Evolutionary conservation across 2,888 invertebrate genomes (phyloP), one percentile per base, ranked within the genome.

Genomic region (Epiblema foenella): DNA sequence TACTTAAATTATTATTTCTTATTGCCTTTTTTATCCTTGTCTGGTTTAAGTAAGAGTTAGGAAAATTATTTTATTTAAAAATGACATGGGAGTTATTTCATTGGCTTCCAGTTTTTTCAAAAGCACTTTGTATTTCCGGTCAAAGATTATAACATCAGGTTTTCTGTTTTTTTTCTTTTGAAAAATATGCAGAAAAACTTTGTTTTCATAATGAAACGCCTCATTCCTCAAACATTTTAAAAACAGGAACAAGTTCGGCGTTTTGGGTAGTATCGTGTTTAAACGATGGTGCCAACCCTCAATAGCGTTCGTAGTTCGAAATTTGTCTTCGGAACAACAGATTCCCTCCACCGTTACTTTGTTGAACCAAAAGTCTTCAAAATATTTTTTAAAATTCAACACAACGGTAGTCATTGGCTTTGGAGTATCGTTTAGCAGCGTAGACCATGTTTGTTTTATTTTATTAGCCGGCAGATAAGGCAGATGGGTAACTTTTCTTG

Each of bases 61-160:
- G n/a, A n/a, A 58, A 58, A 58, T 58, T 11, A 58, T 39, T 58
- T 51, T 51, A 37, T 39, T 58, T 17, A 58, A 58, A 58, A 58
- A 39, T 58, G 17, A 0, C 18, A 39, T 39, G 5, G 11, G 39
- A 37, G 58, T 39, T 18, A 58, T 58, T 37, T 58, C 58, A 11
- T 18, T 39, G 39, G 39, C 39, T 11, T 37, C 37, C 17, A 58
- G 37, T 58, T 51, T 51, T 51, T 18, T 0, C 18, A 17, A 7
- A 51, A 51, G 51, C 17, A 2, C 10, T 0, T 51, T 51, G 9
- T 51, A 51, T 9, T 51, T 51, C 5, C 18, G 5, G 2, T 51
- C 51, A 7, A 17, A 51, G 9, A 9, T 10, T 7, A 51, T 51
- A 7, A 5, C 9, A 8, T 51, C 46, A 2, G 1, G 46, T 5